phyloP scores from a whole-genome alignment of 2,888 invertebrate genomes.

The Drosophila meridiana region DNA sequence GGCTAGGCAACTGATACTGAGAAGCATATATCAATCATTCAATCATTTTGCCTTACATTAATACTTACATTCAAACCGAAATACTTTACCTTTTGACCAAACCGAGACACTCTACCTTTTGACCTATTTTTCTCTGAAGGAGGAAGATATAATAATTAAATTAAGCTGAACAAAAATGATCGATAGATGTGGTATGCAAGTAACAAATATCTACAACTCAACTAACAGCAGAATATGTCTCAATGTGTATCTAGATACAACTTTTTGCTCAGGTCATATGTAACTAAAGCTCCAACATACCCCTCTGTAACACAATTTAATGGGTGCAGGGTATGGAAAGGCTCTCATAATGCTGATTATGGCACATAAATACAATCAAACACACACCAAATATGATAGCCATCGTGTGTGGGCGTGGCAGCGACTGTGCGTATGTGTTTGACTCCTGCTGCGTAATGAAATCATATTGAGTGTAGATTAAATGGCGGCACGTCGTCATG shows the following conservation, averaged over 20 bases:
- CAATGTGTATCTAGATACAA: background rate
- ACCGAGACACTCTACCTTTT: too few species aligned
- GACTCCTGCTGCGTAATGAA: conserved; percentile 70
- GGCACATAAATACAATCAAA: conserved; percentile 64
- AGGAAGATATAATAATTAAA: background rate
- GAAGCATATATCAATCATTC: background rate
- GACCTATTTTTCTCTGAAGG: too few species aligned
- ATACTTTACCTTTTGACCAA: too few species aligned
- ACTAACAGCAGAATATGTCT: background rate
- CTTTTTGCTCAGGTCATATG: background rate
- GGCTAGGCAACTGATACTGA: background rate
- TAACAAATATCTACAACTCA: background rate
- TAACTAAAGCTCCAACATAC: background rate
- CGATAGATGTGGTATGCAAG: background rate
- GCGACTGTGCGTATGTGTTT: conserved; percentile 15
- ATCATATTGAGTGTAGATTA: conserved; percentile 78
- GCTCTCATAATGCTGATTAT: conserved; percentile 74
- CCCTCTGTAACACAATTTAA: background rate
- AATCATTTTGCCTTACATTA: too few species aligned
- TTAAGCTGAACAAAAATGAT: background rate
- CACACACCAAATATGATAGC: conserved; percentile 32
- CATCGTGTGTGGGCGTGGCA: background rate
- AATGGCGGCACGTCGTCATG: conserved; percentile 74
- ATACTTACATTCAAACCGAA: too few species aligned
- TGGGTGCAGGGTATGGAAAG: conserved; percentile 33